These are phyloP conservation scores for Phrynocephalus versicolor DNA, from an alignment of 2,113 vertebrate species.

Conservation along the genomic window DNA sequence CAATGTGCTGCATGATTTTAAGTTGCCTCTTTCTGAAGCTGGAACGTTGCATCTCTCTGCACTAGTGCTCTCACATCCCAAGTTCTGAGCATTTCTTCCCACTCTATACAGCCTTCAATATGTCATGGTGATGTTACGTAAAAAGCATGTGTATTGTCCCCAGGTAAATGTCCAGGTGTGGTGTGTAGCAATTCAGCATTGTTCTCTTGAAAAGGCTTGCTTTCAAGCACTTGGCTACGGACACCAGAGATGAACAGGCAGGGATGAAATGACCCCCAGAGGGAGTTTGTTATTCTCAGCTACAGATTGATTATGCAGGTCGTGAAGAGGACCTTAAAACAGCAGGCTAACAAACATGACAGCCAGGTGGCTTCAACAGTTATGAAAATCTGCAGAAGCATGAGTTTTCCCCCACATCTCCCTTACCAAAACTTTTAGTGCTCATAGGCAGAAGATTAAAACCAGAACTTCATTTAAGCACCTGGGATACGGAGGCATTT, in stretches of 20 bases:
- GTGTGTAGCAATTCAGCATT: no score
- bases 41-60: no score
- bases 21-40: no score
- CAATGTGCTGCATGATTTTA: no score
- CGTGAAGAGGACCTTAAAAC: neutral
- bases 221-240: neutral
- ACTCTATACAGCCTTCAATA: no score
- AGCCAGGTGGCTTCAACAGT: neutral
- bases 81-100: no score
- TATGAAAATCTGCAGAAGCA: neutral
- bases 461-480: neutral
- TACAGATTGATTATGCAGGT: neutral
- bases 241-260: neutral
- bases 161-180: no score
- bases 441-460: neutral
- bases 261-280: neutral
- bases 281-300: neutral
- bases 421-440: neutral
- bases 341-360: neutral
- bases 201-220: no score
- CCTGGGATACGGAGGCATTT: no score
- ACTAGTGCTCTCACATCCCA: no score
- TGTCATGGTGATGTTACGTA: no score
- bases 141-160: no score
- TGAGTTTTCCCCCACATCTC: neutral